A percentile compares a stretch with the other conserved stretches of the same genome.
These are phyloP conservation scores for Hemiscyllium ocellatum DNA, from an alignment of 2,113 vertebrate genomes.

Conservation along the genomic window DNA sequence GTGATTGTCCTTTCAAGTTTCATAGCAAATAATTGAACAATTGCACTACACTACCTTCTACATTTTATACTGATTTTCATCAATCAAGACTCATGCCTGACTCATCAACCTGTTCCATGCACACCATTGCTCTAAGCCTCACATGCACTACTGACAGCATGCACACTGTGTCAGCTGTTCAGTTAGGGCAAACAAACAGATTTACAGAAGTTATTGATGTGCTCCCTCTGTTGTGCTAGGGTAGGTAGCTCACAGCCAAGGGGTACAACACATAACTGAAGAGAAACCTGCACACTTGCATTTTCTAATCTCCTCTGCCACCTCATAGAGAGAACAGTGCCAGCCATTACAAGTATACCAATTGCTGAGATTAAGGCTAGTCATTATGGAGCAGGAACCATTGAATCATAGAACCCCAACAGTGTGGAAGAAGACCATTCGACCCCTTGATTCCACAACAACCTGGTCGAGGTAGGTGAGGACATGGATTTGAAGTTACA, in stretches of 20 bases:
- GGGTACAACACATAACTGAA: not conserved
- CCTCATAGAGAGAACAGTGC: not conserved
- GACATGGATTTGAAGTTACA: too few species aligned
- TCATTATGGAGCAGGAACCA: not conserved
- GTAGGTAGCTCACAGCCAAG: not conserved
- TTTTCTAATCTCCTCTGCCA: not conserved
- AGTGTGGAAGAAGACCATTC: too few species aligned
- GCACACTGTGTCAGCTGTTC: not conserved
- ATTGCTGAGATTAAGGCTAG: not conserved
- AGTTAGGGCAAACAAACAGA: not conserved
- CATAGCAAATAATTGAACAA: not conserved
- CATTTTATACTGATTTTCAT: not conserved
- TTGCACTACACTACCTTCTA: not conserved
- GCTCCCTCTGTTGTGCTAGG: not conserved
- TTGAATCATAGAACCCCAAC: not conserved
- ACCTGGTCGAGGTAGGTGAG: too few species aligned
- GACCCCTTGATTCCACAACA: too few species aligned
- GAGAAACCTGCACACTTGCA: not conserved
- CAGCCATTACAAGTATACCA: not conserved
- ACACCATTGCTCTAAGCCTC: not conserved
- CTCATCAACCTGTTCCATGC: not conserved
- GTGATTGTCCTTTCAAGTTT: not conserved
- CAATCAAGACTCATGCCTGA: not conserved
- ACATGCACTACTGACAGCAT: not conserved
- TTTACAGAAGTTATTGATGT: not conserved